Percentiles rank a stretch among this genome's conserved stretches.
Evolutionary conservation across 2,113 vertebrate species (phyloP).

Genomic region (Litocranius walleri): DNA sequence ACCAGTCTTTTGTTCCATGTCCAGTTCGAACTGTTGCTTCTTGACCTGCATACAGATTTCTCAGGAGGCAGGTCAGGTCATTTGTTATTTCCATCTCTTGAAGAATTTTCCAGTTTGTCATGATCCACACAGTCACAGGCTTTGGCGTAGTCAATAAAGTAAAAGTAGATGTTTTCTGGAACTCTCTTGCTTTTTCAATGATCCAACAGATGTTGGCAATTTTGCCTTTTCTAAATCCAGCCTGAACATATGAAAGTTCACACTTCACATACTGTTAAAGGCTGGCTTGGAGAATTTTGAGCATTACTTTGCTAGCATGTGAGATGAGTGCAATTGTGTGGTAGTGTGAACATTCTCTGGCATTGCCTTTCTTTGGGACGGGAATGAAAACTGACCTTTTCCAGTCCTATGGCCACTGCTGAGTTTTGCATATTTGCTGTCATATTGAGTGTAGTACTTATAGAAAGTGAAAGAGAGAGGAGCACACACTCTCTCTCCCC

Average conservation of each 20-base stretch:
- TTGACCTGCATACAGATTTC: neutral
- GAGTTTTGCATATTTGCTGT: neutral
- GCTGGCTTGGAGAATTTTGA: neutral
- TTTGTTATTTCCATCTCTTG: neutral
- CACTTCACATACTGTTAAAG: neutral
- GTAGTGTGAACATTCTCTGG: neutral
- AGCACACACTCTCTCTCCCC: neutral
- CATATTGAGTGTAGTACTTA: neutral
- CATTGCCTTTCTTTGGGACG: neutral
- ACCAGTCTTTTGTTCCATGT: neutral
- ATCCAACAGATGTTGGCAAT: neutral
- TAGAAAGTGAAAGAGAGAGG: neutral
- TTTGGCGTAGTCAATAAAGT: neutral
- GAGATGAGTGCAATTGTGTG: neutral
- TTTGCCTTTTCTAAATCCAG: neutral
- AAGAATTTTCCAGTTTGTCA: neutral
- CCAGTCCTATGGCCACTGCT: neutral
- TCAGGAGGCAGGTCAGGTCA: neutral
- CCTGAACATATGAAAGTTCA: neutral
- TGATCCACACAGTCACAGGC: neutral
- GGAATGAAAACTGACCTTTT: neutral
- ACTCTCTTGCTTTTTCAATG: neutral
- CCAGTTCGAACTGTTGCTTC: neutral
- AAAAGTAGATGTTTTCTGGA: neutral
- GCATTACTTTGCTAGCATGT: neutral